Evolutionary conservation across 2,113 vertebrate species (phyloP).

Genomic region (Mobula birostris): DNA sequence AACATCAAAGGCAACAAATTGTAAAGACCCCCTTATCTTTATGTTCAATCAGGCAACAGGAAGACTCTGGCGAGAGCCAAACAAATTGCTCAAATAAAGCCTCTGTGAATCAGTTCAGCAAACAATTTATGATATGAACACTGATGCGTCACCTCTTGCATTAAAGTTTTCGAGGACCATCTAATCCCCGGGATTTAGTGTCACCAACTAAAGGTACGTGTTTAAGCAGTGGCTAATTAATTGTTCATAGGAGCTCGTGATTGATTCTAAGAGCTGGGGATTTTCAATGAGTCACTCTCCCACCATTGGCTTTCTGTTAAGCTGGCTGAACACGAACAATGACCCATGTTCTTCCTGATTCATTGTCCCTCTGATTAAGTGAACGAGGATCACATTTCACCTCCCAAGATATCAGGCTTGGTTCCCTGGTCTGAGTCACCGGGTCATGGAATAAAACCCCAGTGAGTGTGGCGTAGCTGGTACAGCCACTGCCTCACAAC

Average conservation of each 20-base stretch:
- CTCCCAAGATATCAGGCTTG: neutral
- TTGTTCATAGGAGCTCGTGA: neutral
- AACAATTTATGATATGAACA: neutral
- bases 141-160: neutral
- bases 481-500: too few relatives aligned
- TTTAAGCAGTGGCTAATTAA: neutral
- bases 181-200: constrained; percentile 20
- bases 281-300: neutral
- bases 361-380: neutral
- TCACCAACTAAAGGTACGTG: neutral
- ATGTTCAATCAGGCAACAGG: neutral
- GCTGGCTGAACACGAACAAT: neutral
- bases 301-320: neutral
- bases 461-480: too few relatives aligned
- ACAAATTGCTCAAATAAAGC: neutral
- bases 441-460: neutral
- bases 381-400: neutral
- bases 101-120: neutral
- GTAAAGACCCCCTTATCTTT: neutral
- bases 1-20: constrained; percentile 10
- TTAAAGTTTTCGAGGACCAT: neutral
- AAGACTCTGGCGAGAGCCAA: neutral
- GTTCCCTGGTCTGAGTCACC: neutral
- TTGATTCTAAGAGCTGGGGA: neutral
- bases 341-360: neutral